Evolutionary conservation across 2,113 vertebrate genomes (phyloP).

Genomic region (Channa argus): DNA sequence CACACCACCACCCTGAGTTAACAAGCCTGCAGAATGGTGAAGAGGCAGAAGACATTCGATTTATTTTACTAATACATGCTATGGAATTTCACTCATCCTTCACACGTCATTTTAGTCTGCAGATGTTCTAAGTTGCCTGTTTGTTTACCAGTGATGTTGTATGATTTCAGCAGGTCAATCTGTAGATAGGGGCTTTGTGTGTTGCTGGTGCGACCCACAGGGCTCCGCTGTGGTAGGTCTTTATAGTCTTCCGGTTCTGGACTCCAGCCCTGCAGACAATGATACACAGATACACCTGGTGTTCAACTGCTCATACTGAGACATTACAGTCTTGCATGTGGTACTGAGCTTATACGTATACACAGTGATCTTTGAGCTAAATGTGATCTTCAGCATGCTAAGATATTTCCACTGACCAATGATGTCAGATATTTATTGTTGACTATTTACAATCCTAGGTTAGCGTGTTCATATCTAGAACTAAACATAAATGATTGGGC

Average conservation of each 20-base stretch:
- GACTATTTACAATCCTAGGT: too few species aligned
- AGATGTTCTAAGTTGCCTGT: neutral
- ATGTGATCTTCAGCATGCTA: too few species aligned
- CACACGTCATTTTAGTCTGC: neutral
- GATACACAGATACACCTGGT: too few species aligned
- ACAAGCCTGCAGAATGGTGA: constrained; percentile 78
- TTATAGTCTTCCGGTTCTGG: constrained; percentile 76
- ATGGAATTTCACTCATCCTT: neutral
- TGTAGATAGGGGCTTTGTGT: constrained; percentile 83
- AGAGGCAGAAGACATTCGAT: neutral
- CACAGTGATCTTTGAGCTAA: too few species aligned
- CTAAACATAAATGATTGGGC: too few species aligned
- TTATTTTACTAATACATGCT: neutral
- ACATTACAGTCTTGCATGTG: too few species aligned
- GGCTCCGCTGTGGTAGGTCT: constrained; percentile 64
- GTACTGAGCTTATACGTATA: too few species aligned
- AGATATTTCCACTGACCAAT: too few species aligned
- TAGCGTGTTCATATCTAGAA: too few species aligned
- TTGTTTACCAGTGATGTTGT: constrained; percentile 88
- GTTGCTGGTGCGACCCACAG: constrained; percentile 64
- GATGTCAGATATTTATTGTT: too few species aligned
- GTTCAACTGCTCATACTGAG: too few species aligned
- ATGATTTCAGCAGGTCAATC: constrained; percentile 82
- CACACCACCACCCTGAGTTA: constrained; percentile 82
- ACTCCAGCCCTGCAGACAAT: constrained; percentile 81